These are phyloP conservation scores for Archaeoteleia sp. DNA, from an alignment of 2,888 invertebrate species.

Conservation along the genomic window DNA sequence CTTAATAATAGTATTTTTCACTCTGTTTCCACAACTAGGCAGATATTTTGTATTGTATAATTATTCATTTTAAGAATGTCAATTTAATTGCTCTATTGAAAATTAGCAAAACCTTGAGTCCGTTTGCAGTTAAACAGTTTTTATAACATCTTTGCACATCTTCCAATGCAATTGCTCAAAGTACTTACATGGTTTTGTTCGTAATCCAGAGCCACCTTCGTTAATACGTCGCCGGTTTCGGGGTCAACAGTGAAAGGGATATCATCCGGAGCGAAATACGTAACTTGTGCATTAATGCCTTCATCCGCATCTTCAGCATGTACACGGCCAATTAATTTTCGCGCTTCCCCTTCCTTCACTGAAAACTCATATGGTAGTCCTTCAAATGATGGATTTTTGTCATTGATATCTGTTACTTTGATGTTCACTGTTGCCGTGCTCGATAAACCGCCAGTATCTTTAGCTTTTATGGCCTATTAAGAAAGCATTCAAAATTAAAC, in stretches of 20 bases:
- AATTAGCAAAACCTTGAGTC: too few relatives aligned
- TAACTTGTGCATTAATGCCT: slow-evolving; percentile 87
- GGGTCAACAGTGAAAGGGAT: slow-evolving; percentile 88
- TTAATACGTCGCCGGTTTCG: slow-evolving; percentile 86
- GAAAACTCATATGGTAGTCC: slow-evolving; percentile 86
- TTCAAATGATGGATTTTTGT: slow-evolving; percentile 93
- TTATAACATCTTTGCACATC: too few relatives aligned
- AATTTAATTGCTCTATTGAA: too few relatives aligned
- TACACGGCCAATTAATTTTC: slow-evolving; percentile 82
- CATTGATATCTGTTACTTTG: slow-evolving; percentile 92
- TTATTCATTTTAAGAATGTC: too few relatives aligned
- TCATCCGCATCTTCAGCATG: slow-evolving; percentile 91
- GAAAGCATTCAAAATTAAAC: slow-evolving; percentile 41
- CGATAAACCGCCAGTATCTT: slow-evolving; percentile 88
- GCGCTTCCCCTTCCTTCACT: slow-evolving; percentile 84
- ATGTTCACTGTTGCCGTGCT: slow-evolving; percentile 91
- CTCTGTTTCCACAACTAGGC: too few relatives aligned
- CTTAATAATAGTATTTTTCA: too few relatives aligned
- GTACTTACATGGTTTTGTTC: slow-evolving; percentile 83
- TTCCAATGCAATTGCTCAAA: neutral
- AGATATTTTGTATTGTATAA: too few relatives aligned
- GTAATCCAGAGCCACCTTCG: slow-evolving; percentile 85
- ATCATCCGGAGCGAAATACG: slow-evolving; percentile 86
- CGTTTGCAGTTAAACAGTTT: too few relatives aligned
- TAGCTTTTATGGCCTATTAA: slow-evolving; percentile 85